Percentiles rank a stretch among this genome's conserved stretches.
phyloP scores from a whole-genome alignment of 2,797 vertebrate species.

The Leptatherina wallacei region DNA sequence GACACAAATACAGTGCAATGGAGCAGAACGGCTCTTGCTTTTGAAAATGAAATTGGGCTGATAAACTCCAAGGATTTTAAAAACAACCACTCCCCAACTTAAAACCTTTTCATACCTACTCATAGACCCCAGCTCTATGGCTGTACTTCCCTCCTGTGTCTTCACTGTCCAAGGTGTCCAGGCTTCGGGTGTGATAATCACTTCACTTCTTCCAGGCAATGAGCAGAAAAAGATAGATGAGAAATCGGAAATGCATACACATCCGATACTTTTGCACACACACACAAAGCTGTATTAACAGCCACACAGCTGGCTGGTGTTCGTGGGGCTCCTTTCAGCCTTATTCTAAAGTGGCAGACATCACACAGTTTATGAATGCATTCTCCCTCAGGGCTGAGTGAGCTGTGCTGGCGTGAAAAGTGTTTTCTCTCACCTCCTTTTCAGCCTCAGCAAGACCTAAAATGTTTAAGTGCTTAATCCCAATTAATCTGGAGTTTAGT shows the following conservation, averaged over 20 bases:
- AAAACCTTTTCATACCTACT: constrained; percentile 40
- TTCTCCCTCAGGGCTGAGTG: constrained; percentile 26
- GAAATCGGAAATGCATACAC: constrained; percentile 25
- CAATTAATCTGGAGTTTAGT: constrained; percentile 73
- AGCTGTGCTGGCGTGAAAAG: constrained; percentile 32
- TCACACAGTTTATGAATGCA: constrained; percentile 43
- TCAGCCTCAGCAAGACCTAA: constrained; percentile 51
- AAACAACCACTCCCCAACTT: constrained; percentile 54
- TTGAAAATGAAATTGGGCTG: constrained; percentile 64
- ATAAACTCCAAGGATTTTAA: constrained; percentile 59
- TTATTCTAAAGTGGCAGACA: constrained; percentile 50
- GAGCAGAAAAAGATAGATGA: constrained; percentile 29
- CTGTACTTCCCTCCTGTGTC: constrained; percentile 29
- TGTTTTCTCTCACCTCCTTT: constrained; percentile 45
- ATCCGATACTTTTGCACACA: neutral
- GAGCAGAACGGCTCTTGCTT: constrained; percentile 60
- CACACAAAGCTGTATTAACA: constrained; percentile 29
- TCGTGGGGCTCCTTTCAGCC: constrained; percentile 33
- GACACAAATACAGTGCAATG: constrained; percentile 63
- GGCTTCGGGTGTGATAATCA: constrained; percentile 56
- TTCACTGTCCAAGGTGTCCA: constrained; percentile 60
- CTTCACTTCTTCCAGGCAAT: constrained; percentile 45
- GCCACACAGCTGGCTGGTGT: constrained; percentile 47
- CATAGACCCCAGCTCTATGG: constrained; percentile 12
- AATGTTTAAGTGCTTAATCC: constrained; percentile 79